phyloP scores from a whole-genome alignment of 2,797 vertebrate species.

The Manis crassicaudata region DNA sequence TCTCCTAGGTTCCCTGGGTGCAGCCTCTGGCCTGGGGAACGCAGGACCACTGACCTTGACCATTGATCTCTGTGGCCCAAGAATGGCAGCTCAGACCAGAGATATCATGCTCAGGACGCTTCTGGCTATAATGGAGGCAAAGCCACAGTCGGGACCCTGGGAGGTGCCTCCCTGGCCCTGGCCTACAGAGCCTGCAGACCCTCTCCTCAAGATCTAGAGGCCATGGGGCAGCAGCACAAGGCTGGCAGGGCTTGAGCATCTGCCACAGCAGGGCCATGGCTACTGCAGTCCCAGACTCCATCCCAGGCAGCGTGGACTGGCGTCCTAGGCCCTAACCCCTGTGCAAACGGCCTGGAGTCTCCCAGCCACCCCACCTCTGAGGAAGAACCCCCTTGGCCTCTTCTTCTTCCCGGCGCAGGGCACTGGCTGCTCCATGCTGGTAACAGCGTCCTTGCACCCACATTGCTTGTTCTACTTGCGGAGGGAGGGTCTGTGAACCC shows the following conservation, averaged over 20 bases:
- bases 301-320: rapidly evolving
- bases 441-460: not conserved
- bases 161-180: not conserved
- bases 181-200: not conserved
- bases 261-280: not conserved
- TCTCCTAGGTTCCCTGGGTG: not conserved
- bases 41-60: not conserved
- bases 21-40: not conserved
- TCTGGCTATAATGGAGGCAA: not conserved
- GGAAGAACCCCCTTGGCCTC: not conserved
- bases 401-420: not conserved
- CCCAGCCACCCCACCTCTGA: not conserved
- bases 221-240: not conserved
- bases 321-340: not conserved
- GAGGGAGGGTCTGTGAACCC: not conserved
- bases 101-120: not conserved
- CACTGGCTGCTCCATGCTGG: rapidly evolving
- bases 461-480: not conserved
- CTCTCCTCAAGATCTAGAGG: not conserved
- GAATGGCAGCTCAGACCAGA: not conserved
- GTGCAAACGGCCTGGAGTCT: not conserved
- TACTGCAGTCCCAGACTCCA: not conserved
- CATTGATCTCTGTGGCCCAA: not conserved
- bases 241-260: too few relatives aligned
- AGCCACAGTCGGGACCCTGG: not conserved